Conservation (phyloP, 35 echinoderm and acorn worm genomes). For the Apostichopus parvimensis region DNA sequence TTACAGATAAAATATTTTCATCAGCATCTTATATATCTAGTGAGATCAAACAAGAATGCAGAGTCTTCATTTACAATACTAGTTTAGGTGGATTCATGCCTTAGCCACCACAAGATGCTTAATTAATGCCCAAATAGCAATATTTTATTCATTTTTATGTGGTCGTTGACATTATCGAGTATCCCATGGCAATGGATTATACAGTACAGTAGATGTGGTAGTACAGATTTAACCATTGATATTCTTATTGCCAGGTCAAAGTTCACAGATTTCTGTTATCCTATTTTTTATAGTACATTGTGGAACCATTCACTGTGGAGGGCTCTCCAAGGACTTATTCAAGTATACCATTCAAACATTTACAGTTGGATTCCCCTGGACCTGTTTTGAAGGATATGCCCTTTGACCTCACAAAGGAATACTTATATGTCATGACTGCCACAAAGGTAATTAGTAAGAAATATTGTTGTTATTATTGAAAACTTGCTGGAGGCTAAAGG, state of each 20-base stretch:
- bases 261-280: not conserved
- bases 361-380: conserved; percentile 55
- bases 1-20: too few species aligned
- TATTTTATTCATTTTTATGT: too few species aligned
- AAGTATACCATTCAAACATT: conserved; percentile 69
- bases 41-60: too few species aligned
- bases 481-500: too few species aligned
- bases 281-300: conserved; percentile 52
- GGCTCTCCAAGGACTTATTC: not conserved
- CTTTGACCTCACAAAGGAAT: conserved; percentile 56
- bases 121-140: too few species aligned
- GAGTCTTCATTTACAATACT: too few species aligned
- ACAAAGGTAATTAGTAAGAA: conserved; percentile 54
- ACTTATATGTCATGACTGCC: conserved; percentile 74
- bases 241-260: too few species aligned
- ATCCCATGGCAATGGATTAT: not conserved
- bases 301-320: conserved; percentile 40
- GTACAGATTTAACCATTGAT: not conserved
- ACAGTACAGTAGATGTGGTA: too few species aligned
- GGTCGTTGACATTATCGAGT: not conserved
- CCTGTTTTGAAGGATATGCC: conserved; percentile 77
- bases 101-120: too few species aligned
- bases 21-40: too few species aligned
- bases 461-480: not conserved
- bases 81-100: too few species aligned